Base-by-base conservation (phyloP, 2,113 vertebrate species). In the Peromyscus polionotus region DNA sequence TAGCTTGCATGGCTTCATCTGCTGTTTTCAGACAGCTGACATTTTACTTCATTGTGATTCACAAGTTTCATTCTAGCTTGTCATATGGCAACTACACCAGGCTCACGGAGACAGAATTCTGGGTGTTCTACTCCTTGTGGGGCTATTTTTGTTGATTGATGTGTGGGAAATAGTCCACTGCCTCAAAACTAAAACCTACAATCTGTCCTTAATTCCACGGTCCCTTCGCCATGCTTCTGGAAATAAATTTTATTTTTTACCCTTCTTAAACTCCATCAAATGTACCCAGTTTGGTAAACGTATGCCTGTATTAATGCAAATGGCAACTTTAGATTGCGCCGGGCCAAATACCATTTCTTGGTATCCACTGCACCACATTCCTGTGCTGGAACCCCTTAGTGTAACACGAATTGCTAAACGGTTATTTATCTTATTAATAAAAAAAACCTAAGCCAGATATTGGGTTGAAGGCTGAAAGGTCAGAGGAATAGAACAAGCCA, bases 1-100 rank as follows among this genome's bases (percentile, higher is more conserved):
- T 88, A 63, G 24, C 39, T 89, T 73, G 12, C 5, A 42, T 63
- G 59, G 26, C 16, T 75, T 91, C 42, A 63, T 65, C 7, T 70
- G 24, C n/a, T 88, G 3, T 95, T 92, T 84, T 76, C 63, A 80
- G 48, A 67, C 14, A 33, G 9, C 4, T 84, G 61, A 48, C 45
- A 26, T 92, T 92, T 97, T n/a, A 39, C 39, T 68, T 51, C 22
- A 17, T 94, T 26, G 63, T 79, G 67, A 77, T 61, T 77, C 45
- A 70, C 36, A 90, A 14, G 20, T 57, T 93, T 92, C 16, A 67
- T 85, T 80, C 45, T 17, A 93, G 19, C 5, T 1, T 65, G 48
- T 76, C 51, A 61, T 63, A 11, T 57, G 45, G 26, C 63, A 67
- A 16, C 70, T 86, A 59, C 59, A 22, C 88, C 42, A 94, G 24